These are phyloP conservation scores for Melitaea cinxia DNA, from an alignment of 1,140 invertebrate species.

Conservation along the genomic window DNA sequence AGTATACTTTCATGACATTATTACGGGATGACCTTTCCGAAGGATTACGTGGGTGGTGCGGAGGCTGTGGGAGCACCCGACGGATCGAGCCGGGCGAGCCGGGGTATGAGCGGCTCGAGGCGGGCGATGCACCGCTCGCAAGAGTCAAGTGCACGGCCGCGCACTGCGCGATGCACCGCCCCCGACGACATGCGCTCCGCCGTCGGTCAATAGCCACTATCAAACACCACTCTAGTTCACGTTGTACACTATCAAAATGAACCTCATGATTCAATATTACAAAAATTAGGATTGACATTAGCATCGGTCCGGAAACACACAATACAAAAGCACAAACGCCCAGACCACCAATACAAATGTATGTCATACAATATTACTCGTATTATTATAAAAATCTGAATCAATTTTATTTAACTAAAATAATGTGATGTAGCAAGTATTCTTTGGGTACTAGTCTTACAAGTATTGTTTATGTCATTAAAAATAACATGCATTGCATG, in stretches of 20 bases:
- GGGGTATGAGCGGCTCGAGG: constrained; percentile 38
- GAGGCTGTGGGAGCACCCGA: constrained; percentile 40
- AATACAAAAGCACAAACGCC: too few relatives aligned
- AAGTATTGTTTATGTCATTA: too few relatives aligned
- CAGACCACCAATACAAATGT: too few relatives aligned
- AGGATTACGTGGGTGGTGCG: constrained; percentile 45
- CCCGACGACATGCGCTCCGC: constrained; percentile 55
- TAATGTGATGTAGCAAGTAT: too few relatives aligned
- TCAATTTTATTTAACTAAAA: too few relatives aligned
- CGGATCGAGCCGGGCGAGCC: constrained; percentile 24
- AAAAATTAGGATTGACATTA: too few relatives aligned
- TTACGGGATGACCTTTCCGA: constrained; percentile 45
- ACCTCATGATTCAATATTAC: not conserved
- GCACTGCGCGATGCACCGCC: constrained; percentile 29
- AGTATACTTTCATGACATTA: constrained; percentile 32
- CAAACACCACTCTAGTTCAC: constrained; percentile 31
- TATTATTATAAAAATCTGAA: too few relatives aligned
- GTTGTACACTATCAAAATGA: constrained; percentile 13
- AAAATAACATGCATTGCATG: too few relatives aligned
- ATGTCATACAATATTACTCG: too few relatives aligned
- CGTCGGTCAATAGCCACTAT: constrained; percentile 68
- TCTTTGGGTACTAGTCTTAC: too few relatives aligned
- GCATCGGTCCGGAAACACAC: too few relatives aligned
- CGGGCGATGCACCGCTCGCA: constrained; percentile 66
- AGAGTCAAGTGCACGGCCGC: constrained; percentile 69